A percentile compares a stretch with the other conserved stretches of the same genome.
Conservation (phyloP, 2,113 vertebrate species). For the Notothenia coriiceps region DNA sequence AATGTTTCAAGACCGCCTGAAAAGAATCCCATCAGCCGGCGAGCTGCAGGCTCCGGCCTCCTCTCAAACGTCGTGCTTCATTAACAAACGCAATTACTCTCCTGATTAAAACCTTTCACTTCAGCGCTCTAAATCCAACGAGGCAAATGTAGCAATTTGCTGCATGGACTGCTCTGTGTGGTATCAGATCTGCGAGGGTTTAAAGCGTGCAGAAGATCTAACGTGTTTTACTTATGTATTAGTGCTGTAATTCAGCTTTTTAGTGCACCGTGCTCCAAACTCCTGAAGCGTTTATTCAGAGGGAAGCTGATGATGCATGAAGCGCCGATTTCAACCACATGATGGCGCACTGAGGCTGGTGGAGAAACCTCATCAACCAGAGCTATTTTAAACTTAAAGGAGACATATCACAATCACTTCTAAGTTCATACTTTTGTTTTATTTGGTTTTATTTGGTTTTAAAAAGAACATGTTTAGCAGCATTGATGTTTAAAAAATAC, state of each 20-base stretch:
- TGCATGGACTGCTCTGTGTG: slow-evolving; percentile 60
- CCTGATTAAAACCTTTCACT: slow-evolving; percentile 68
- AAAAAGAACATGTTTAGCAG: no score
- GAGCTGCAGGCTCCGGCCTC: slow-evolving; percentile 39
- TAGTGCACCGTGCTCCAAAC: slow-evolving; percentile 27
- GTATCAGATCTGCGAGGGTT: slow-evolving; percentile 53
- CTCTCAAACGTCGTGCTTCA: slow-evolving; percentile 56
- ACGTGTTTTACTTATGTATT: slow-evolving; percentile 56
- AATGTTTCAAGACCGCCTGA: slow-evolving; percentile 51
- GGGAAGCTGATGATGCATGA: neutral
- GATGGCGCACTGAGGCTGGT: slow-evolving; percentile 26
- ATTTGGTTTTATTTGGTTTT: no score
- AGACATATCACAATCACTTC: no score
- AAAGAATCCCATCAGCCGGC: slow-evolving; percentile 47
- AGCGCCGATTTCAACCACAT: slow-evolving; percentile 30
- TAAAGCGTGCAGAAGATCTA: slow-evolving; percentile 52
- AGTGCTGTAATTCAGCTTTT: slow-evolving; percentile 47
- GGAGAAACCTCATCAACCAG: neutral
- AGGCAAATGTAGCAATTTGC: slow-evolving; percentile 68
- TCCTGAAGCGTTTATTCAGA: slow-evolving; percentile 25
- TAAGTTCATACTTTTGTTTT: no score
- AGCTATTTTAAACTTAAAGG: neutral
- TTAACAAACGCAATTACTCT: slow-evolving; percentile 67
- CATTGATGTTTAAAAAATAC: no score
- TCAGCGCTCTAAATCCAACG: slow-evolving; percentile 42